Conservation (phyloP, 2,797 vertebrate species). For the Myripristis murdjan region DNA sequence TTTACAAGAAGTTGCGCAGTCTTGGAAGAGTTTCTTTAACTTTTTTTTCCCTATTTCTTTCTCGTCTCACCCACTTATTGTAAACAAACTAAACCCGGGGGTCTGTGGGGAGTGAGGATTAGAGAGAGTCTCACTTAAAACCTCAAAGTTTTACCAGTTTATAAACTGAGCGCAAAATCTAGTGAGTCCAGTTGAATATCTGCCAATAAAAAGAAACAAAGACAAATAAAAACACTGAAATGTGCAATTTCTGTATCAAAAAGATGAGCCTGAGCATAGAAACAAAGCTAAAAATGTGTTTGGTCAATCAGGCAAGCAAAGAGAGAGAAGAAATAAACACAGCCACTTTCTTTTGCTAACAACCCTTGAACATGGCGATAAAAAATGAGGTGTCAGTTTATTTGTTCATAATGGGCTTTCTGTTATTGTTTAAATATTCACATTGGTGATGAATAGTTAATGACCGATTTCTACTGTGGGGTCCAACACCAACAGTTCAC, state of each 20-base stretch:
- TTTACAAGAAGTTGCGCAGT: conserved; percentile 83
- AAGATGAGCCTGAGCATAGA: conserved; percentile 23
- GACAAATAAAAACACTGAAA: conserved; percentile 32
- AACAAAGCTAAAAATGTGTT: conserved; percentile 50
- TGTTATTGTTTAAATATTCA: conserved; percentile 30
- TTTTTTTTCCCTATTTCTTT: conserved; percentile 30
- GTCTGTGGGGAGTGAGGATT: conserved; percentile 56
- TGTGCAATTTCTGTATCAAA: conserved; percentile 13
- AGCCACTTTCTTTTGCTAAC: conserved; percentile 42
- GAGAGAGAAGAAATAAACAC: conserved; percentile 56
- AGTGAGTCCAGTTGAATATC: conserved; percentile 41
- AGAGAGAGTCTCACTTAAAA: conserved; percentile 48
- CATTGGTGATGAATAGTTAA: conserved; percentile 34
- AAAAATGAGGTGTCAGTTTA: conserved; percentile 30
- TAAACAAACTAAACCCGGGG: conserved; percentile 72
- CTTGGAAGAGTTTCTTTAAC: conserved; percentile 71
- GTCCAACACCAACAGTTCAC: conserved; percentile 47
- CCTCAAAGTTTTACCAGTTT: conserved; percentile 58
- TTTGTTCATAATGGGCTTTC: conserved; percentile 39
- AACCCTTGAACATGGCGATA: conserved; percentile 18
- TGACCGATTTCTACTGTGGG: conserved; percentile 20
- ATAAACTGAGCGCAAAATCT: conserved; percentile 57
- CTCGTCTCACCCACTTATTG: conserved; percentile 49
- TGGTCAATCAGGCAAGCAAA: conserved; percentile 38
- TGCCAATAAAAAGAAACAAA: conserved; percentile 35